A percentile compares a stretch with the other conserved stretches of the same genome.
phyloP scores from a whole-genome alignment of 1,140 invertebrate genomes.

The Heliconius himera region DNA sequence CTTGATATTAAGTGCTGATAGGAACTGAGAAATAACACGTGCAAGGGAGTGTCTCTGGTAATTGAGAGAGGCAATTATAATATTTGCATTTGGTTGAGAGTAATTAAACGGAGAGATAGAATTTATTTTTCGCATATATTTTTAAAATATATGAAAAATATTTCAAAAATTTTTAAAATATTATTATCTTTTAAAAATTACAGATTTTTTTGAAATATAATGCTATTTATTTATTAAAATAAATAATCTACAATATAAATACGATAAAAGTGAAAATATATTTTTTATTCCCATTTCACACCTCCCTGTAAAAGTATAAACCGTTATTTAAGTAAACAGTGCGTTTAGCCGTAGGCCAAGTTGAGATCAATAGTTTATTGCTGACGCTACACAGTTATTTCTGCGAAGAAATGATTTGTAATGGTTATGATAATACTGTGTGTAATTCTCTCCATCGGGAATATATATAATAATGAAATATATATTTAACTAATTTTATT shows the following conservation, averaged over 20 bases:
- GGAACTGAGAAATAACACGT: neutral
- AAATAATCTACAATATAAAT: too few relatives aligned
- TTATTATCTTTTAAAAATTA: too few relatives aligned
- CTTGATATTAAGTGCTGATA: conserved; percentile 5
- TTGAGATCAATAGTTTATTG: conserved; percentile 30
- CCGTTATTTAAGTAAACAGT: conserved; percentile 30
- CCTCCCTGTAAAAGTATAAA: conserved; percentile 11
- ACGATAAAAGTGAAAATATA: neutral
- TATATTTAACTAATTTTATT: neutral
- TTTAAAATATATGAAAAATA: neutral
- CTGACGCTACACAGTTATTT: conserved; percentile 29
- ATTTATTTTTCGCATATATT: neutral
- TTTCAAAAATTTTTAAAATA: too few relatives aligned
- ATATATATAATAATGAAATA: neutral
- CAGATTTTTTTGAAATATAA: too few relatives aligned
- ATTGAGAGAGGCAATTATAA: neutral
- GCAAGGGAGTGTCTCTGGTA: neutral
- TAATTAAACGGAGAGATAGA: neutral
- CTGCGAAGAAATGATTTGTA: conserved; percentile 23
- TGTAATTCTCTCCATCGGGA: neutral
- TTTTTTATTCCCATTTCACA: neutral
- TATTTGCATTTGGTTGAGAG: neutral
- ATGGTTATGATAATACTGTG: conserved; percentile 9
- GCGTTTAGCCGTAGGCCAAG: conserved; percentile 27
- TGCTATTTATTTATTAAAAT: too few relatives aligned